Evolutionary conservation across 2,113 vertebrate genomes (phyloP).

Genomic region (Coregonus clupeaformis): DNA sequence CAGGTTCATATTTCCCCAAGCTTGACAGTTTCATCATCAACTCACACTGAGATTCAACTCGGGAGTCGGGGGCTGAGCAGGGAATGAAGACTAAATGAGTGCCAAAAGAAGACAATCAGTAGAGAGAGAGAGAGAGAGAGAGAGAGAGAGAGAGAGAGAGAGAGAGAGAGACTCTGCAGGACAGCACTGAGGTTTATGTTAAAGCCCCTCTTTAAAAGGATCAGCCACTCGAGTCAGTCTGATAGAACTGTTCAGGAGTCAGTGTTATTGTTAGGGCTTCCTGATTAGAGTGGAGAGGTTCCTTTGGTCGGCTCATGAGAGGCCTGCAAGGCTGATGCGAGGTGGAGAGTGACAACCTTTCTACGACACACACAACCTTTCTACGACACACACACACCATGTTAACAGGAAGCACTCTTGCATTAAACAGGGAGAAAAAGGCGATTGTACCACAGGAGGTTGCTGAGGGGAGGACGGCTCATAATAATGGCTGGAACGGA

Average conservation of each 20-base stretch:
- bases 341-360: no score
- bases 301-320: neutral
- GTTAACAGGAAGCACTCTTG: neutral
- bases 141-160: no score
- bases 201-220: no score
- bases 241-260: no score
- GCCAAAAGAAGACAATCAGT: neutral
- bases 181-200: no score
- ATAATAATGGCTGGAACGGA: no score
- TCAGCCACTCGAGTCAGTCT: neutral
- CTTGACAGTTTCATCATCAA: slow-evolving; percentile 41
- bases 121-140: no score
- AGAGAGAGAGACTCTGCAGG: neutral
- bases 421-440: neutral
- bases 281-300: neutral
- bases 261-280: neutral
- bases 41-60: slow-evolving; percentile 20
- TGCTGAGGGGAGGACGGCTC: slow-evolving; percentile 19
- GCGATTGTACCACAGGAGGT: no score
- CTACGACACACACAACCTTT: no score
- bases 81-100: slow-evolving; percentile 9
- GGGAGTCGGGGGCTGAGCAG: neutral
- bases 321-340: no score
- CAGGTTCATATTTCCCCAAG: slow-evolving; percentile 24
- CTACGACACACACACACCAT: no score